Base-by-base conservation (phyloP, 2,797 vertebrate genomes). In the Holocentrus rufus region DNA sequence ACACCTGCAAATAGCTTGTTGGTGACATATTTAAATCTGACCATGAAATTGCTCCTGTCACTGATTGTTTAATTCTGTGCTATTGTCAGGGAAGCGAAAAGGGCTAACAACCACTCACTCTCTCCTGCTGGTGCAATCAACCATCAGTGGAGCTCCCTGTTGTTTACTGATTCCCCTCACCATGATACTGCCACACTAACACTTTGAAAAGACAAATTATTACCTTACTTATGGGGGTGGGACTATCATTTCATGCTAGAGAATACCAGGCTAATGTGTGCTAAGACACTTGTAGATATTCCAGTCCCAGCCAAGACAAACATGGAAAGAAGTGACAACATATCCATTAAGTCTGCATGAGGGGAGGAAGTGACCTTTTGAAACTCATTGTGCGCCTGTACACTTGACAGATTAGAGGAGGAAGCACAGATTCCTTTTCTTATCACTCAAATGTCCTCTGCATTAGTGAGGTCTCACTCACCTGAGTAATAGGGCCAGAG, bases 321-420 rank as follows among this genome's bases (percentile, higher is more conserved):
- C 44, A 58, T 25, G 61, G 61, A 76, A 47, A 58, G 30, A 82
- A 79, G 77, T 84, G 84, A 84, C 79, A 89, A 36, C 50, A 30
- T 67, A 84, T 84, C 81, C 66, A 91, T 87, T 85, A 83, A 79
- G 83, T 80, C 82, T 70, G 65, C 83, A 69, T 75, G 69, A 69
- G 54, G 67, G 11, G 68, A 46, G n/a, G 75, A 79, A 82, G 55
- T 89, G 85, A 91, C 89, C 89, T 91, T 74, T 91, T 90, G 69
- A 75, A 77, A 84, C 71, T 63, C 64, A 65, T 77, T 80, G 47
- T 64, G 69, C 72, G 89, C 67, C 66, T 79, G 58, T 78, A 74
- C 70, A 76, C 36, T 23, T 63, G 59, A 55, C 75, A 71, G 80
- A 88, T 81, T 55, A 85, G 57, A 82, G 53, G 22, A 1, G n/a